phyloP scores from a whole-genome alignment of 2,888 invertebrate species.

The Chrysolina oricalcia region DNA sequence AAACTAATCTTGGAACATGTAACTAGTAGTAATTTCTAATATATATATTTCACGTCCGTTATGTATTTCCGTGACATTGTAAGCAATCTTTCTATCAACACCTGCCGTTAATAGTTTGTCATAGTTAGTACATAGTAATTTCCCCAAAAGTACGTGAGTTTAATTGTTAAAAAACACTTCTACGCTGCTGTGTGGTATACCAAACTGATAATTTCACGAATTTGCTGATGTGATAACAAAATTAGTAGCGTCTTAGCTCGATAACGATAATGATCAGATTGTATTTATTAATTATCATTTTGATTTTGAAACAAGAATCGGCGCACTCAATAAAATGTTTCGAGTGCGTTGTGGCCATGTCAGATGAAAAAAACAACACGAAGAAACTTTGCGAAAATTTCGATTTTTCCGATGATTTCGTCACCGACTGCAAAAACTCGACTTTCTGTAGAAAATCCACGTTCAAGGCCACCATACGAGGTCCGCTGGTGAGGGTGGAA shows the following conservation, averaged over 20 bases:
- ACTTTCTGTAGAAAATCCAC: conserved; percentile 54
- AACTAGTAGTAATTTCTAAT: no score
- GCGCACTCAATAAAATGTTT: conserved; percentile 32
- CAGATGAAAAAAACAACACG: background rate
- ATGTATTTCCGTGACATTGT: no score
- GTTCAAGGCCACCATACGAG: conserved; percentile 37
- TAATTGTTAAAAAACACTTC: no score
- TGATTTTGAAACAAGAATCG: background rate
- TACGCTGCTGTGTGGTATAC: background rate
- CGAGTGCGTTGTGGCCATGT: conserved; percentile 24
- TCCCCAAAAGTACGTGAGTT: no score
- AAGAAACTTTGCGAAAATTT: conserved; percentile 51
- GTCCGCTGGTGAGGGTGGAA: conserved; percentile 44
- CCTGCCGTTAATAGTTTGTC: no score
- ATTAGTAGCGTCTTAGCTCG: background rate
- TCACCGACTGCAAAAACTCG: conserved; percentile 52
- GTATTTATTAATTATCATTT: background rate
- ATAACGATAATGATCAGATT: background rate
- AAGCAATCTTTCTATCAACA: no score
- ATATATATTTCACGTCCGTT: no score
- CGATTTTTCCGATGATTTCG: conserved; percentile 49
- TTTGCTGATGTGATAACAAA: conserved; percentile 10
- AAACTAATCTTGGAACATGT: no score
- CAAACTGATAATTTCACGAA: background rate
- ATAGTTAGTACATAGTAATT: no score